Evolutionary conservation across 30 jellyfish, hydroid and myxozoan species (phyloP).

Genomic region (Morbakka virulenta): DNA sequence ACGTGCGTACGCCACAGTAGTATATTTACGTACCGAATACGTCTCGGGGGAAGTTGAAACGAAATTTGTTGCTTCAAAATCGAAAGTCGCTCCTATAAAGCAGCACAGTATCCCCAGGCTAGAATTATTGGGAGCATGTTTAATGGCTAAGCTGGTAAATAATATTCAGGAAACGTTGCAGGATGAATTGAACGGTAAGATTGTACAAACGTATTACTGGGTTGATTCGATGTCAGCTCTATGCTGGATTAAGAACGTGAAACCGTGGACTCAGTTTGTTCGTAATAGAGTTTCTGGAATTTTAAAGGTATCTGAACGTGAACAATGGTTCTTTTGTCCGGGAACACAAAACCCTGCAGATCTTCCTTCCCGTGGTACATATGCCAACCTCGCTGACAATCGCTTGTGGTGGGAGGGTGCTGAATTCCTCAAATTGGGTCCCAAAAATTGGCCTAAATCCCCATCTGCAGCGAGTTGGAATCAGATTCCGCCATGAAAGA

Average conservation of each 20-base stretch:
- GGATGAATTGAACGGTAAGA: background rate
- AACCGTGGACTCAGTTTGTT: slow-evolving; percentile 36
- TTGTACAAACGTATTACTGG: slow-evolving; percentile 6
- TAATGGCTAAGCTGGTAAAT: slow-evolving; percentile 2
- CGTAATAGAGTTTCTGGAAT: slow-evolving; percentile 17
- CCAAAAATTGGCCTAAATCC: slow-evolving; percentile 10
- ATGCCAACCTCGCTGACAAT: background rate
- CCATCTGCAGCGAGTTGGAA: background rate
- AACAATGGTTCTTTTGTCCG: slow-evolving; percentile 35
- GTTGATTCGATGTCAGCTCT: slow-evolving; percentile 41
- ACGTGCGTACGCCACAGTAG: slow-evolving; percentile 44
- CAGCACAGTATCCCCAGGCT: slow-evolving; percentile 10
- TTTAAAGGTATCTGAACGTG: slow-evolving; percentile 1
- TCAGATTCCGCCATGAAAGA: background rate
- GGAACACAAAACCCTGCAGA: slow-evolving; percentile 31
- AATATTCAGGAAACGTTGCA: background rate
- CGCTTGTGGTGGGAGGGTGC: slow-evolving; percentile 61
- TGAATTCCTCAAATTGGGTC: slow-evolving; percentile 11
- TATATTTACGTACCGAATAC: slow-evolving; percentile 10
- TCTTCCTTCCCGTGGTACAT: slow-evolving; percentile 12
- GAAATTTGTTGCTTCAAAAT: slow-evolving; percentile 27
- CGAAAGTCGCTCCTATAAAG: slow-evolving; percentile 33
- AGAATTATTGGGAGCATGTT: slow-evolving; percentile 5
- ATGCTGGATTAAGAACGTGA: slow-evolving; percentile 33
- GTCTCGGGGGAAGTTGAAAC: slow-evolving; percentile 14